Conservation (phyloP, 2,113 vertebrate genomes). For the Festucalex cinctus region DNA sequence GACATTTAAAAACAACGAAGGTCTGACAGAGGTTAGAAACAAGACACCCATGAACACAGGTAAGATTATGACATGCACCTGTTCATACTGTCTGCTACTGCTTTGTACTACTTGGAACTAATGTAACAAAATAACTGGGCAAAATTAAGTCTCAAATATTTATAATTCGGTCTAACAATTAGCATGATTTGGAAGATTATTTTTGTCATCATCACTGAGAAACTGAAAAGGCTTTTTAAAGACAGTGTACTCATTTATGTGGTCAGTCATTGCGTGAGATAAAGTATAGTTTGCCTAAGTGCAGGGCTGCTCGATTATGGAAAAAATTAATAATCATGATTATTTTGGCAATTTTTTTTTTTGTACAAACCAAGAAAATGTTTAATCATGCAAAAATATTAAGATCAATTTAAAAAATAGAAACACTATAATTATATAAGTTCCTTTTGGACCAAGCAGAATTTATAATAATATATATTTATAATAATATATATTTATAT, state of each 20-base stretch:
- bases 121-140: not conserved
- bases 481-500: no score
- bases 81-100: not conserved
- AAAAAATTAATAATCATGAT: no score
- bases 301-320: no score
- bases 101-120: not conserved
- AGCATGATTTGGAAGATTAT: not conserved
- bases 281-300: no score
- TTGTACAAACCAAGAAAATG: no score
- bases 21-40: not conserved
- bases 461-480: no score
- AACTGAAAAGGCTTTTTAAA: not conserved
- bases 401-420: no score
- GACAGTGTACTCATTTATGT: not conserved
- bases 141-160: not conserved
- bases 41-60: conserved; percentile 5
- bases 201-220: not conserved
- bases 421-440: no score
- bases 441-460: no score
- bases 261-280: not conserved
- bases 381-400: no score
- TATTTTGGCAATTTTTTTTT: no score
- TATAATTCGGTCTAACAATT: not conserved
- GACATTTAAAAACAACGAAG: conserved; percentile 16
- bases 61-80: conserved; percentile 13